phyloP scores from a whole-genome alignment of 2,113 vertebrate genomes.

The Fulica atra region DNA sequence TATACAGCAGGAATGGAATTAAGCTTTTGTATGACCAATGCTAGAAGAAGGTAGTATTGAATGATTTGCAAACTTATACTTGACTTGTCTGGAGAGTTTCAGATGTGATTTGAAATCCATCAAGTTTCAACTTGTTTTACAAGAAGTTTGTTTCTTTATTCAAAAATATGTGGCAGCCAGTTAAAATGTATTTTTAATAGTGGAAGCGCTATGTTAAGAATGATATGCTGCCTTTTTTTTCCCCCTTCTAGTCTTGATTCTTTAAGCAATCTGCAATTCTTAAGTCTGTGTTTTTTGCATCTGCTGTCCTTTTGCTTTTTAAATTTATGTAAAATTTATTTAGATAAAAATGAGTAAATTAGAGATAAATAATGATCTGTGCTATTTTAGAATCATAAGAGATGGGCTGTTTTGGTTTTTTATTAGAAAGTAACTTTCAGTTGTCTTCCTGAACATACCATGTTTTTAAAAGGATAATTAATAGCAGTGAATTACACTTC shows the following conservation, averaged over 20 bases:
- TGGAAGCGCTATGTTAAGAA: background rate
- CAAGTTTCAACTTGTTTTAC: slow-evolving; percentile 19
- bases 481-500: background rate
- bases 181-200: slow-evolving; percentile 39
- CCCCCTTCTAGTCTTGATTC: background rate
- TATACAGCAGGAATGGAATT: background rate
- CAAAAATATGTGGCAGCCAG: slow-evolving; percentile 1
- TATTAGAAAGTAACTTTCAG: background rate
- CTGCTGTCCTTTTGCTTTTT: background rate
- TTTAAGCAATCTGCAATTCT: background rate
- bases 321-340: background rate
- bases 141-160: background rate
- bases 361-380: background rate
- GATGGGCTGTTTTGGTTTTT: background rate
- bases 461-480: background rate
- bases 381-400: background rate
- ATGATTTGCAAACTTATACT: background rate
- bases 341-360: background rate
- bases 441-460: background rate
- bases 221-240: fast-evolving
- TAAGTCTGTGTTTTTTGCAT: background rate
- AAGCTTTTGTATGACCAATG: background rate
- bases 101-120: slow-evolving; percentile 20
- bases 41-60: background rate
- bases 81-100: slow-evolving; percentile 2